Evolutionary conservation across 1,140 invertebrate species (phyloP).

Genomic region (Nylanderia fulva): DNA sequence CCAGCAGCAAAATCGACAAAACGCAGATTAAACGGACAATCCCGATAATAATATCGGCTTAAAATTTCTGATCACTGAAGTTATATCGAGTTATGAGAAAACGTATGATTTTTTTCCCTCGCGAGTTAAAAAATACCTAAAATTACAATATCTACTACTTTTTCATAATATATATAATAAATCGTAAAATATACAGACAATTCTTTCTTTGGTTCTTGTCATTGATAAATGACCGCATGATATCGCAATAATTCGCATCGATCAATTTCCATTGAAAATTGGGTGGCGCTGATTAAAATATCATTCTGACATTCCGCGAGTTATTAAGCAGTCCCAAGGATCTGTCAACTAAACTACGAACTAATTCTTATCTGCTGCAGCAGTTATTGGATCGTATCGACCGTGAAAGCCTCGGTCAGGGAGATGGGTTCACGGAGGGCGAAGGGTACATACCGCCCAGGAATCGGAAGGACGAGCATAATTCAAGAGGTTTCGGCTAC

Average conservation of each 20-base stretch:
- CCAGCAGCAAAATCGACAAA: neutral
- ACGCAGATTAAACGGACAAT: neutral
- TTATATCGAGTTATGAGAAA: neutral
- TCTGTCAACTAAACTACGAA: conserved; percentile 9
- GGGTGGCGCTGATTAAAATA: conserved; percentile 9
- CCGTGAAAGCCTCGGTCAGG: conserved; percentile 38
- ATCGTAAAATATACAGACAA: neutral
- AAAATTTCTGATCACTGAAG: neutral
- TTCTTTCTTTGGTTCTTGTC: neutral
- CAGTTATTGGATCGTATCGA: conserved; percentile 53
- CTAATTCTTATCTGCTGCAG: conserved; percentile 28
- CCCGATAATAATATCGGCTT: conserved; percentile 13
- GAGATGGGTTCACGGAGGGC: neutral
- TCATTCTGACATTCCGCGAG: neutral
- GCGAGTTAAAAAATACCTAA: neutral
- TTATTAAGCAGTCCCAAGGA: neutral
- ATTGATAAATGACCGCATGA: neutral
- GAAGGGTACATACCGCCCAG: conserved; percentile 51
- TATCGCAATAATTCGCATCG: neutral
- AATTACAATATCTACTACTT: too few relatives aligned
- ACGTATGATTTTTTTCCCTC: neutral
- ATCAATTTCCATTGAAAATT: neutral
- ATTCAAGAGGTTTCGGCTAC: conserved; percentile 68
- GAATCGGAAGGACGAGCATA: conserved; percentile 57
- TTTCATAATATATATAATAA: neutral